A percentile compares a stretch with the other conserved stretches of the same genome.
Evolutionary conservation across 2,888 invertebrate genomes (phyloP).

Genomic region (Drosophila colorata): DNA sequence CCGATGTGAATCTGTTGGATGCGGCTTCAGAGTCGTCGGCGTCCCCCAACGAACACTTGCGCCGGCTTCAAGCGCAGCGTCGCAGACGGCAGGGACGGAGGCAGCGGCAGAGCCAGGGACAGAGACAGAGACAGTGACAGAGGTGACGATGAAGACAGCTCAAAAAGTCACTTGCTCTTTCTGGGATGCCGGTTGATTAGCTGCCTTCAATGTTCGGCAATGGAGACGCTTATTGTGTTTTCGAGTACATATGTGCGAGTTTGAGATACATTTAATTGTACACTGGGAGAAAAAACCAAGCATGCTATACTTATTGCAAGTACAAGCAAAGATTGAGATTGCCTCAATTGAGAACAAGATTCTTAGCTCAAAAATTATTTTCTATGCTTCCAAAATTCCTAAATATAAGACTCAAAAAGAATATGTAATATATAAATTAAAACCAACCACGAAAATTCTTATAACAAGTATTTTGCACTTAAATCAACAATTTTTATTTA

Average conservation of each 20-base stretch:
- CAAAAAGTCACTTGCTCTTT: constrained; percentile 63
- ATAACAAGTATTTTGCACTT: too few species aligned
- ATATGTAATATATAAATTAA: too few species aligned
- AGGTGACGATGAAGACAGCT: constrained; percentile 50
- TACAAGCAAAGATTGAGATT: too few species aligned
- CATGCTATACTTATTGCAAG: too few species aligned
- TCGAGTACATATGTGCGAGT: constrained; percentile 29
- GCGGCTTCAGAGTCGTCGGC: background rate
- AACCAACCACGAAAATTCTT: too few species aligned
- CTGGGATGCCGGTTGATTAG: constrained; percentile 73
- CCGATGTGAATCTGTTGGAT: constrained; percentile 41
- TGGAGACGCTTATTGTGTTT: constrained; percentile 30
- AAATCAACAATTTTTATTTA: too few species aligned
- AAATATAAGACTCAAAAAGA: too few species aligned
- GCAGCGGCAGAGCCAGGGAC: constrained; percentile 23
- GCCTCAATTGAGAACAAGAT: too few species aligned
- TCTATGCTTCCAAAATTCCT: too few species aligned
- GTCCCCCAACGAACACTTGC: constrained; percentile 25
- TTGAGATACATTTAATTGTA: constrained; percentile 13
- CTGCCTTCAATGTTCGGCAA: constrained; percentile 68
- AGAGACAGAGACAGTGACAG: constrained; percentile 27
- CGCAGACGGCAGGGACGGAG: too few species aligned
- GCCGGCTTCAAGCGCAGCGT: constrained; percentile 16
- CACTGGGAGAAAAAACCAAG: background rate
- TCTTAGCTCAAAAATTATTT: too few species aligned